Evolutionary conservation across 2,888 invertebrate species (phyloP).

Genomic region (Capitulum mitella): DNA sequence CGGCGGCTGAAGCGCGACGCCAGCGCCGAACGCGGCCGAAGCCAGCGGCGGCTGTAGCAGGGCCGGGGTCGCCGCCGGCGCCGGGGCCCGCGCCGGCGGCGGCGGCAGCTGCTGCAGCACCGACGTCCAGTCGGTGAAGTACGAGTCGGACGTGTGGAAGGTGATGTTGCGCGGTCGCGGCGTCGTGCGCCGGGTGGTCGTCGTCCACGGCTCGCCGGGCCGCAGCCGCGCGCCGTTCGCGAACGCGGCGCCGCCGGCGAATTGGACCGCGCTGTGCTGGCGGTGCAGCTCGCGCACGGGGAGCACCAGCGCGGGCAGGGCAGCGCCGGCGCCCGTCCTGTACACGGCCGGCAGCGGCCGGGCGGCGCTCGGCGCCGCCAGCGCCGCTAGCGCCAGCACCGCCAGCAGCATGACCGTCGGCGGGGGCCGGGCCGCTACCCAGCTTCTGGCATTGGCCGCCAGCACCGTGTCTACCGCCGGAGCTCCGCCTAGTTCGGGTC

Average conservation of each 20-base stretch:
- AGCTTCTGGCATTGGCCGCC: too few species aligned
- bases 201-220: not conserved
- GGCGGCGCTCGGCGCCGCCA: too few species aligned
- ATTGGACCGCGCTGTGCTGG: not conserved
- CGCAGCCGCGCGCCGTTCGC: not conserved
- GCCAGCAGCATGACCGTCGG: not conserved
- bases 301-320: not conserved
- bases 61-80: not conserved
- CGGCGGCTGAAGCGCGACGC: not conserved
- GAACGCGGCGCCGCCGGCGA: not conserved
- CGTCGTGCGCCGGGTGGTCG: not conserved
- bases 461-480: too few species aligned
- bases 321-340: not conserved
- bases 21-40: not conserved
- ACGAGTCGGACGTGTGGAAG: slow-evolving; percentile 6
- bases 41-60: not conserved
- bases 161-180: not conserved
- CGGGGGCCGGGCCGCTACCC: not conserved
- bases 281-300: not conserved
- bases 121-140: not conserved
- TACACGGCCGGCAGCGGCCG: not conserved
- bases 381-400: not conserved
- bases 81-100: not conserved
- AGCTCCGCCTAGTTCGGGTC: too few species aligned
- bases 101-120: not conserved